Conservation (phyloP, 2,113 vertebrate species). For the Turdus rufiventris region DNA sequence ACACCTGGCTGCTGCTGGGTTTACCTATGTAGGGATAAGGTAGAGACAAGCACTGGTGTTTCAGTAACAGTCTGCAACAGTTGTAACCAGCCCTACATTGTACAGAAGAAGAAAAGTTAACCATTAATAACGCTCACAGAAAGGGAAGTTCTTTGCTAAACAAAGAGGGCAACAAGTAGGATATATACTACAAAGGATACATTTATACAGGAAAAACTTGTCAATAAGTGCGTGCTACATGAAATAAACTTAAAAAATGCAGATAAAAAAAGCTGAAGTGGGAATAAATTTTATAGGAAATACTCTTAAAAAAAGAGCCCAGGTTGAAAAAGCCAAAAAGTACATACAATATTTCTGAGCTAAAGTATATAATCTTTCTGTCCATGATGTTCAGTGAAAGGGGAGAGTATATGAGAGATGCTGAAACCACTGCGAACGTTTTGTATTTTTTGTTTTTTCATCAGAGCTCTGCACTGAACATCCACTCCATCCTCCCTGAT, state of each 20-base stretch:
- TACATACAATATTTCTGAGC: neutral
- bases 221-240: fast-evolving
- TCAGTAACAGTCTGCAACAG: neutral
- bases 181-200: neutral
- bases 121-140: neutral
- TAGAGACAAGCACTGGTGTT: neutral
- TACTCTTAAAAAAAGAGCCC: neutral
- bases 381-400: neutral
- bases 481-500: neutral
- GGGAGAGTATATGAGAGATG: neutral
- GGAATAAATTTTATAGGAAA: neutral
- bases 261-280: neutral
- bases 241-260: neutral
- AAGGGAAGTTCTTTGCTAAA: neutral
- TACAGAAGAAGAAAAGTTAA: neutral
- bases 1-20: slow-evolving; percentile 29
- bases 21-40: neutral
- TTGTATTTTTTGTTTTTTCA: neutral
- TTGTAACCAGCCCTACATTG: neutral
- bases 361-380: neutral
- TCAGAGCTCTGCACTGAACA: neutral
- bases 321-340: neutral
- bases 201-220: neutral
- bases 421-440: neutral
- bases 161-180: fast-evolving